A percentile compares a stretch with the other conserved stretches of the same genome.
Conservation (phyloP, 2,113 vertebrate species). For the Panurus biarmicus region DNA sequence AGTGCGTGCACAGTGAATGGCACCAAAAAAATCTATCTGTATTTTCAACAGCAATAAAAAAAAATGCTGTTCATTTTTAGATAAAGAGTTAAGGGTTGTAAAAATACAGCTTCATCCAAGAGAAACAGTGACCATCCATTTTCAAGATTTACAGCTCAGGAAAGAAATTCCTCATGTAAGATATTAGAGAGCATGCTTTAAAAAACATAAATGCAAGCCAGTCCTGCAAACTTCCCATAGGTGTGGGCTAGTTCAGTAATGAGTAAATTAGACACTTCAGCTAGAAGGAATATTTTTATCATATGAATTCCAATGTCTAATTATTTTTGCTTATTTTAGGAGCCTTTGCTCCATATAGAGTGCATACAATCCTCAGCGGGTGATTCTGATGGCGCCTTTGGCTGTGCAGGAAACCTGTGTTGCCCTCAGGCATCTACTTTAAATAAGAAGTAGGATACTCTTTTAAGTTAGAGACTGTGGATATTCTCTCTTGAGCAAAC, state of each 20-base stretch:
- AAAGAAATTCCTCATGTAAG: neutral
- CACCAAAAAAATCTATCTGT: neutral
- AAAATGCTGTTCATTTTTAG: neutral
- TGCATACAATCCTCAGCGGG: neutral
- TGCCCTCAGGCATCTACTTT: neutral
- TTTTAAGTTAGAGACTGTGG: neutral
- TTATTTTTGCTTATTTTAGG: neutral
- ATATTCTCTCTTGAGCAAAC: neutral
- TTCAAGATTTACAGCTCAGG: neutral
- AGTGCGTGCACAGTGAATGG: neutral
- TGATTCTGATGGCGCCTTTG: neutral
- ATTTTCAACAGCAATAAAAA: neutral
- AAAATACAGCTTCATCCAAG: neutral
- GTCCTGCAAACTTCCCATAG: neutral
- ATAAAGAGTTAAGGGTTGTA: neutral
- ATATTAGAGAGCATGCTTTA: neutral
- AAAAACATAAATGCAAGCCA: neutral
- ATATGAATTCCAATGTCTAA: neutral
- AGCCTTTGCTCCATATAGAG: neutral
- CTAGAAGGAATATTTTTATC: neutral
- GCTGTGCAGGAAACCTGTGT: conserved; percentile 1
- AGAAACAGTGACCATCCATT: neutral
- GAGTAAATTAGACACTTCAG: neutral
- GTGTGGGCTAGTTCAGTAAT: neutral
- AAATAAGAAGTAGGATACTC: neutral